A percentile compares a stretch with the other conserved stretches of the same genome.
Evolutionary conservation across 2,888 invertebrate genomes (phyloP).

Genomic region (Rhamnusium bicolor): DNA sequence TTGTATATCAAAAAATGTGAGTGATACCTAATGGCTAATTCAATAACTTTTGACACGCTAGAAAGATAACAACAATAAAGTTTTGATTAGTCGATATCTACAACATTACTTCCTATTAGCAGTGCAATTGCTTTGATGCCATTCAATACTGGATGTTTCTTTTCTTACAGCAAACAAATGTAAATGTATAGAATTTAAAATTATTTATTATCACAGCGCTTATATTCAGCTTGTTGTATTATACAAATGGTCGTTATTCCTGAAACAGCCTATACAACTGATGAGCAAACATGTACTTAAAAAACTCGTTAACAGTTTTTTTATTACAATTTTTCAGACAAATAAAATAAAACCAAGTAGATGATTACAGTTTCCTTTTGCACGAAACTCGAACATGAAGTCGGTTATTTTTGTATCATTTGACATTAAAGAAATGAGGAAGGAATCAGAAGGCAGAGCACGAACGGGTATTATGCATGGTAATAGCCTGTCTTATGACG

Average conservation of each 20-base stretch:
- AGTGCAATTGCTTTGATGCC: too few relatives aligned
- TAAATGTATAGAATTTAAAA: background rate
- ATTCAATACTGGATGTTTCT: background rate
- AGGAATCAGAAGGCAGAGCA: constrained; percentile 46
- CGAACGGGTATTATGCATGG: constrained; percentile 51
- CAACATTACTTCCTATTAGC: too few relatives aligned
- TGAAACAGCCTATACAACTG: background rate
- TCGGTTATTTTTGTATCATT: constrained; percentile 20
- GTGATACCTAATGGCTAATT: too few relatives aligned
- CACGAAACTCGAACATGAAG: constrained; percentile 19
- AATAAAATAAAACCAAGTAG: background rate
- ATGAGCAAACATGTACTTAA: background rate
- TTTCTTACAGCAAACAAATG: background rate
- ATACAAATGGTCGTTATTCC: background rate
- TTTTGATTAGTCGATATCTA: too few relatives aligned
- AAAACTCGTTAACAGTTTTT: background rate
- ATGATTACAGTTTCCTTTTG: constrained; percentile 14
- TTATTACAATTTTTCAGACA: background rate
- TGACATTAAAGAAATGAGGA: constrained; percentile 38
- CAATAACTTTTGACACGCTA: too few relatives aligned
- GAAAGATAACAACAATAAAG: too few relatives aligned
- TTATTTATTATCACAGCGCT: background rate
- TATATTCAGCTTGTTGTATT: background rate
- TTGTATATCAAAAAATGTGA: too few relatives aligned
- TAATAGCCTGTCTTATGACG: constrained; percentile 49